phyloP scores from a whole-genome alignment of 2,113 vertebrate genomes.

The Seriola rivoliana region DNA sequence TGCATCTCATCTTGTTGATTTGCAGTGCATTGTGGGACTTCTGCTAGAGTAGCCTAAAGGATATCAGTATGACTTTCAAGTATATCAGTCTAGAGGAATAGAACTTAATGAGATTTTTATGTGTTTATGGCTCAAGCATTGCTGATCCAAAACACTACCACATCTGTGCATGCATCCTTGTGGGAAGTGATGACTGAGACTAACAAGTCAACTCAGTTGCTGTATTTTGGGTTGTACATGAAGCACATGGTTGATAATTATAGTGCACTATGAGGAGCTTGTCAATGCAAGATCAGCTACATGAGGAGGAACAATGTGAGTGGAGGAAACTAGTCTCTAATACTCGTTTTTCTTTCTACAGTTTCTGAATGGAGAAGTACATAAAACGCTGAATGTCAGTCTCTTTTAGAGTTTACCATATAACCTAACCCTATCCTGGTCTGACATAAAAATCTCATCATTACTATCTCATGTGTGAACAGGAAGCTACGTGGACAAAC shows the following conservation, averaged over 20 bases:
- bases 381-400: neutral
- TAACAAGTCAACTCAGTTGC: neutral
- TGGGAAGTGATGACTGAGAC: neutral
- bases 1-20: constrained; percentile 41
- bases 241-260: constrained; percentile 14
- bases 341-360: neutral
- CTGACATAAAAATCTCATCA: neutral
- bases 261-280: neutral
- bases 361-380: too few species aligned
- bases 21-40: constrained; percentile 65
- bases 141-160: neutral
- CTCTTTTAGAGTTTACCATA: neutral
- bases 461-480: neutral
- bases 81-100: neutral
- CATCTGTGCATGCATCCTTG: neutral
- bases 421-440: neutral
- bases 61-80: neutral
- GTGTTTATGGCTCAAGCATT: neutral
- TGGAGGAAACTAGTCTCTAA: too few species aligned
- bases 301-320: neutral
- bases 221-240: neutral
- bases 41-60: constrained; percentile 4
- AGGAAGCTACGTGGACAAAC: neutral
- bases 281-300: neutral
- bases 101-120: neutral